Evolutionary conservation across 2,797 vertebrate genomes (phyloP).

Genomic region (Oreonectes daqikongensis): DNA sequence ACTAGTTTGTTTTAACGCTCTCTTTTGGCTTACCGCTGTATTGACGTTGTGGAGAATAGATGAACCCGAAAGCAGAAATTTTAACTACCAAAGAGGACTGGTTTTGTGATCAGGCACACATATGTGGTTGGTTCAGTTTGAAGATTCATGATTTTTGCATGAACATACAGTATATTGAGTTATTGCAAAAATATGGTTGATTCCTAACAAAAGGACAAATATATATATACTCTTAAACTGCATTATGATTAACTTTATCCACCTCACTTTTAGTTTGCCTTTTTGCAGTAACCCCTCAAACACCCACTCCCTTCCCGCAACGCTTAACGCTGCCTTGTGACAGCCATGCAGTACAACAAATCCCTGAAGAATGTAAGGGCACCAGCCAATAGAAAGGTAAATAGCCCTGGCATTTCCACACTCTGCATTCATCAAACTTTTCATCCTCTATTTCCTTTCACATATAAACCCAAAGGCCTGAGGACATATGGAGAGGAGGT

Average conservation of each 20-base stretch:
- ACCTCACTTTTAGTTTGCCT: slow-evolving; percentile 9
- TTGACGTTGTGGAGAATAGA: too few relatives aligned
- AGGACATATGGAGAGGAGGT: slow-evolving; percentile 64
- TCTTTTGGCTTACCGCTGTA: too few relatives aligned
- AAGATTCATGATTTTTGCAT: too few relatives aligned
- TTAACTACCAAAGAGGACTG: too few relatives aligned
- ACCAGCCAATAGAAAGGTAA: slow-evolving; percentile 55
- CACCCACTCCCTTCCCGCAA: background rate
- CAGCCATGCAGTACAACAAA: slow-evolving; percentile 34
- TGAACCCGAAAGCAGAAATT: too few relatives aligned
- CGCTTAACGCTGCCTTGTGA: slow-evolving; percentile 31
- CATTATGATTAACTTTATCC: slow-evolving; percentile 4
- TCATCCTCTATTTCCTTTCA: slow-evolving; percentile 64
- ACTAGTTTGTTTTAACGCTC: too few relatives aligned
- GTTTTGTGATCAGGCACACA: too few relatives aligned
- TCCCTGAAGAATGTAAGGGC: slow-evolving; percentile 52
- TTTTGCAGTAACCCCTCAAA: slow-evolving; percentile 1
- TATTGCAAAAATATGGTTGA: background rate
- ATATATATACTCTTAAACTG: background rate
- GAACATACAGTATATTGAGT: too few relatives aligned
- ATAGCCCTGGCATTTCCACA: slow-evolving; percentile 59
- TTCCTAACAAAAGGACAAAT: background rate
- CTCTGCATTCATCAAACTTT: slow-evolving; percentile 68
- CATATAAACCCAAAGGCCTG: slow-evolving; percentile 62
- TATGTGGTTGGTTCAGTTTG: too few relatives aligned